Base-by-base conservation (phyloP, 2,888 invertebrate genomes). In the Halocaridina rubra region DNA sequence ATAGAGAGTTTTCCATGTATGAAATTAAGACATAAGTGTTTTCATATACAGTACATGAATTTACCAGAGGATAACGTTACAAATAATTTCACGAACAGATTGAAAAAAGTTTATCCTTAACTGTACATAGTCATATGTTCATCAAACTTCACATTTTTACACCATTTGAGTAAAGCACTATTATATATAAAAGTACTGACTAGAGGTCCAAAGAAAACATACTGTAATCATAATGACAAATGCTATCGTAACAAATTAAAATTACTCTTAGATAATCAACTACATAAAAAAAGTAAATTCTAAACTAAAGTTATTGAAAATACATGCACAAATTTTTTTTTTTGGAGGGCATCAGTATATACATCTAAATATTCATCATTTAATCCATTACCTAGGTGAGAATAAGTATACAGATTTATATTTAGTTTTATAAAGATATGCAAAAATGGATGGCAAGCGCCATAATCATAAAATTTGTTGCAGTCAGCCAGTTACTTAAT, bases 271-370 rank as follows among this genome's bases (percentile, higher is more conserved):
- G 74, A 80, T 59, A 57, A 32, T 61, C 74, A 74, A 80, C 64
- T 74, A 27, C 33, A 19, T 74, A 80, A 80, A 61, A 80, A 80
- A 80, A 80, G 32, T 74, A 74, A 61, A 79, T 46, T 75, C 77
- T 71, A 69, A 69, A 77, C 77, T 59, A 67, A 82, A 29, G 53
- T 76, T 76, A 82, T 77, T 82, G 75, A 61, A 82, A 67, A 82
- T 53, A 72, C 80, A 82, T 82, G 81, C 81, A 82, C 76, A 82
- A 82, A 32, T 29, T 46, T 80, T n/a, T n/a, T n/a, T n/a, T n/a
- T 82, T 77, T 82, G 81, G 81, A 82, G 81, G 81, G 81, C 76
- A 82, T 82, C 81, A 82, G 71, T 82, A 82, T 82, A 32, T 82
- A 82, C 81, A 82, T 82, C 81, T 46, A 82, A 80, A 80, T 74